Percentiles rank a stretch among this genome's conserved stretches.
These are phyloP conservation scores for Nemotelus pantherinus DNA, from an alignment of 2,888 invertebrate species.

Conservation along the genomic window DNA sequence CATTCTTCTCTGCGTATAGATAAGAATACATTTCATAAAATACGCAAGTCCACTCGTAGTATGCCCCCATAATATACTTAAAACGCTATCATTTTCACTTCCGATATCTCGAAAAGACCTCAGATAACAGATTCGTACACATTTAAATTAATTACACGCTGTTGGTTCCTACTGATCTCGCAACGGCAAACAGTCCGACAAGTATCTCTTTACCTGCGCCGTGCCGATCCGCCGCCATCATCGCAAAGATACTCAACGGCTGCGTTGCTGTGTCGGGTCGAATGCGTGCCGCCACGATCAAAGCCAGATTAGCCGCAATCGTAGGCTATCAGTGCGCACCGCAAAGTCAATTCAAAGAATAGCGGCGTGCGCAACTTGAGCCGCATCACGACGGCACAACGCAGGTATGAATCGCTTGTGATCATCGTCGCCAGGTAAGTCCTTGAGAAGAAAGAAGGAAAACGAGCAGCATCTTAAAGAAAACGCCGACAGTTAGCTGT, in stretches of 20 bases:
- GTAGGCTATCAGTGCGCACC: slow-evolving; percentile 38
- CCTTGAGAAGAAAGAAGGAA: slow-evolving; percentile 44
- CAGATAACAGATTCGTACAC: slow-evolving; percentile 27
- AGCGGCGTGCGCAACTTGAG: slow-evolving; percentile 26
- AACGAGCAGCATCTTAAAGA: slow-evolving; percentile 30
- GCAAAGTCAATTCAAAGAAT: slow-evolving; percentile 18
- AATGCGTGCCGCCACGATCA: slow-evolving; percentile 36
- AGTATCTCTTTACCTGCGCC: slow-evolving; percentile 35
- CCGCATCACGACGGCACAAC: not conserved
- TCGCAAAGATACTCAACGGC: slow-evolving; percentile 11
- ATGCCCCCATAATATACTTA: too few relatives aligned
- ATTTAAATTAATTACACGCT: slow-evolving; percentile 42
- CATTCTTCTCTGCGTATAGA: too few relatives aligned
- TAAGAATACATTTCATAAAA: too few relatives aligned
- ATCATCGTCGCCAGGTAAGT: slow-evolving; percentile 20
- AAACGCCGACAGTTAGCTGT: slow-evolving; percentile 32
- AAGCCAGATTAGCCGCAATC: slow-evolving; percentile 28
- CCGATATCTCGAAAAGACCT: slow-evolving; percentile 31
- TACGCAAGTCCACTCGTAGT: too few relatives aligned
- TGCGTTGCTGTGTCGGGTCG: slow-evolving; percentile 8
- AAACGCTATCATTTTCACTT: slow-evolving; percentile 8
- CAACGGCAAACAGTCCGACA: slow-evolving; percentile 34
- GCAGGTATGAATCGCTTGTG: not conserved
- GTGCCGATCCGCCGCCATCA: not conserved
- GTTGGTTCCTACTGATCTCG: slow-evolving; percentile 38